Base-by-base conservation (phyloP, 2,888 invertebrate species). In the Platerodrilus igneus region DNA sequence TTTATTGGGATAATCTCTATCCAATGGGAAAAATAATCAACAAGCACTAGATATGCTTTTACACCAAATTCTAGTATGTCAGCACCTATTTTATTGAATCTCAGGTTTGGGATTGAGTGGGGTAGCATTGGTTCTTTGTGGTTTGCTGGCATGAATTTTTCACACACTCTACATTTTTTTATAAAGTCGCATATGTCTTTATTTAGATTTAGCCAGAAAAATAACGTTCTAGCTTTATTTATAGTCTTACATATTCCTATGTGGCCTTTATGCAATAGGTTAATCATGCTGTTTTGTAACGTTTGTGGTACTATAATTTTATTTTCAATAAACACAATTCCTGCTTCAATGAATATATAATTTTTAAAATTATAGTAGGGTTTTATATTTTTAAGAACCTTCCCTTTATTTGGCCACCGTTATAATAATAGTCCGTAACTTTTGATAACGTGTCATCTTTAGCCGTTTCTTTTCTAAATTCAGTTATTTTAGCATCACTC, bases 21-120 rank as follows among this genome's bases (percentile, higher is more conserved):
- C 52, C 50, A 50, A 20, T 52, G 48, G 5, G 48, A 49, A 23
- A 47, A 51, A 30, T 52, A 29, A 34, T 54, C 48, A 16, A 50
- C 32, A 4, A 46, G 3, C 4, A 48, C 43, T 36, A 51, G 34
- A 31, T 49, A 52, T 26, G 7, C 3, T 11, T 25, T 35, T 10
- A n/a, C 10, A 11, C 37, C 41, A 37, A 37, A 41, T 39, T 47
- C 42, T 31, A 48, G 23, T 23, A 48, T 50, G 37, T 52, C 47
- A 8, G 37, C 28, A 18, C 35, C 47, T 10, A 47, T 27, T 43
- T 50, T 48, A 13, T 49, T 49, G 23, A 43, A 53, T 32, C 44
- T 43, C 4, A 48, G 17, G 37, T 45, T 48, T n/a, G 51, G 51
- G 5, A 54, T 28, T 3, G 18, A 3, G 32, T 51, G 52, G 4